Conservation (phyloP, 1,140 invertebrate genomes). For the Dendrolimus kikuchii region DNA sequence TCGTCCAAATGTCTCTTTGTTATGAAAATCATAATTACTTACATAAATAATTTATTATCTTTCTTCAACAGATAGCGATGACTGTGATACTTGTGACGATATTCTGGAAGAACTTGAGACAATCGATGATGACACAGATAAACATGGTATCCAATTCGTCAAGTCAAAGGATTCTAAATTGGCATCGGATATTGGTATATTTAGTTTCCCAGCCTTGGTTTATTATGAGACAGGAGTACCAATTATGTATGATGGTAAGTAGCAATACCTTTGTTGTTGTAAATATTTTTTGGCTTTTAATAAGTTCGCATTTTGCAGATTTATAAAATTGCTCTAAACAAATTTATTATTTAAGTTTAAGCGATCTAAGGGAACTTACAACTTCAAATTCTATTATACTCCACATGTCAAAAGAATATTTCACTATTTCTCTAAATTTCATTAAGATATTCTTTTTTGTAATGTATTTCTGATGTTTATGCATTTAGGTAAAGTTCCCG, state of each 20-base stretch:
- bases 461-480: no score
- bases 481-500: no score
- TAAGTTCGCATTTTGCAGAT: background rate
- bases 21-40: no score
- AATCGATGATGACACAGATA: conserved; percentile 94
- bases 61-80: conserved; percentile 81
- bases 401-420: no score
- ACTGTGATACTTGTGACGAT: conserved; percentile 85
- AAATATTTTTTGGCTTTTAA: conserved; percentile 3
- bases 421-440: no score
- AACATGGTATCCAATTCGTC: conserved; percentile 94
- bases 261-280: background rate
- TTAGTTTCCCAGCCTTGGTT: conserved; percentile 90
- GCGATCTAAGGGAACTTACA: no score
- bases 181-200: conserved; percentile 92
- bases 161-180: conserved; percentile 92
- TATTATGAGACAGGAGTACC: conserved; percentile 95
- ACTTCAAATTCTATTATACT: no score
- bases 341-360: no score
- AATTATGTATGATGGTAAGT: conserved; percentile 94
- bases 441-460: no score
- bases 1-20: no score
- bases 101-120: conserved; percentile 93
- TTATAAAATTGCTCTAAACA: no score
- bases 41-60: conserved; percentile 4